Evolutionary conservation across 2,113 vertebrate species (phyloP), one percentile per base, ranked within the genome.

Genomic region (Coptodon rendalli): DNA sequence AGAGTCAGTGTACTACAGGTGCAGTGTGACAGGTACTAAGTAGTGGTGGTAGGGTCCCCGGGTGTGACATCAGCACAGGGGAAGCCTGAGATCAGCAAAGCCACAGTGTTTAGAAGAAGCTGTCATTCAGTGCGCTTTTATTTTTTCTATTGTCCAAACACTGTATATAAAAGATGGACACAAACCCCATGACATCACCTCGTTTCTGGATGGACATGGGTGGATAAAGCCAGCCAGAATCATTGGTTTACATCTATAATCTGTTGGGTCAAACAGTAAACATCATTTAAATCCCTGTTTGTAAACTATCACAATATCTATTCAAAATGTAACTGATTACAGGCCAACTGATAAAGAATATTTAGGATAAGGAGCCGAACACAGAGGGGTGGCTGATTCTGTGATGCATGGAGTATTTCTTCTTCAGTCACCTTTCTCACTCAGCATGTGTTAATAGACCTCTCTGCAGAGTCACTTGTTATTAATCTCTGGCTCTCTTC

Each of bases 131-230:
- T 71, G n/a, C 6, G 0, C 16, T 43, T 27, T 36, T n/a, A n/a
- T 63, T 63, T 27, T 45, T 48, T 48, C 14, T 48, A 0, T 76
- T 17, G 14, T 17, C 8, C 68, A 73, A 29, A 73, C 40, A 29
- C 40, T 19, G 68, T 76, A 76, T 27, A 76, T 48, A 76, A 76
- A 73, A 76, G 68, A 76, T 76, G 40, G 40, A 48, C 68, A 76
- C 24, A 29, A 45, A 29, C 68, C 0, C 24, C 22, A 29, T 48
- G 68, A 17, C 40, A 29, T 48, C 40, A 10, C 6, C 68, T 76
- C 0, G 2, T 76, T 29, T 45, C 14, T 66, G 61, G 31, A 36
- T 36, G 6, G 61, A n/a, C 17, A 22, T 73, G 40, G 3, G 9
- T 48, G 22, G 22, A 27, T 76, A 73, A 73, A 17, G 40, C 22